A percentile compares a stretch with the other conserved stretches of the same genome.
Conservation (phyloP, 2,113 vertebrate genomes). For the Chloroceryle aenea region DNA sequence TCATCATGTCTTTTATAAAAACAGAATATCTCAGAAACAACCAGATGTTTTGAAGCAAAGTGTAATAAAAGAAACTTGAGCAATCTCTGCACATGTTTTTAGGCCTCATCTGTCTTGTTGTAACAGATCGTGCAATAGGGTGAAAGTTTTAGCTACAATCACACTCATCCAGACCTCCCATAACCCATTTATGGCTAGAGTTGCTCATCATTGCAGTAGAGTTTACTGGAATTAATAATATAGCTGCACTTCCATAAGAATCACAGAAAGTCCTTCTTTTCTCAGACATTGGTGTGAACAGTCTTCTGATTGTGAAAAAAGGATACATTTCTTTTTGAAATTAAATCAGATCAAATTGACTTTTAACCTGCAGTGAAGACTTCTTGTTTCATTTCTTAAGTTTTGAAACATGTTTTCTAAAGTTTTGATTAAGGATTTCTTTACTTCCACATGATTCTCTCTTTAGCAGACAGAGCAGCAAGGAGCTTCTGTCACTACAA, state of each 20-base stretch:
- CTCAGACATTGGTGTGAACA: not conserved
- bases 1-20: not conserved
- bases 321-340: not conserved
- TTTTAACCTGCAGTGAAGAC: not conserved
- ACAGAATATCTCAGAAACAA: not conserved
- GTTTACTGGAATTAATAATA: not conserved
- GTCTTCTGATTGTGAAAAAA: not conserved
- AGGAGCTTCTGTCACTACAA: conserved; percentile 15
- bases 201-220: not conserved
- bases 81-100: not conserved
- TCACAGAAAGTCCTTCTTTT: not conserved
- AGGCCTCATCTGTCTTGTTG: not conserved
- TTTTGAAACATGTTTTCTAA: not conserved
- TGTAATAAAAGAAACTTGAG: not conserved
- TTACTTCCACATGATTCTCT: not conserved
- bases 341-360: not conserved
- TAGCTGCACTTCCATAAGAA: not conserved
- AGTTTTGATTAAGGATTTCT: not conserved
- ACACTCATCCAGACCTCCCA: not conserved
- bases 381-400: not conserved
- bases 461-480: not conserved
- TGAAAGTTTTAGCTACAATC: not conserved
- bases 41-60: not conserved
- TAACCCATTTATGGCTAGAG: not conserved
- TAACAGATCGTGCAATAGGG: not conserved